phyloP scores from a whole-genome alignment of 2,113 vertebrate species.

The Dunckerocampus dactyliophorus region DNA sequence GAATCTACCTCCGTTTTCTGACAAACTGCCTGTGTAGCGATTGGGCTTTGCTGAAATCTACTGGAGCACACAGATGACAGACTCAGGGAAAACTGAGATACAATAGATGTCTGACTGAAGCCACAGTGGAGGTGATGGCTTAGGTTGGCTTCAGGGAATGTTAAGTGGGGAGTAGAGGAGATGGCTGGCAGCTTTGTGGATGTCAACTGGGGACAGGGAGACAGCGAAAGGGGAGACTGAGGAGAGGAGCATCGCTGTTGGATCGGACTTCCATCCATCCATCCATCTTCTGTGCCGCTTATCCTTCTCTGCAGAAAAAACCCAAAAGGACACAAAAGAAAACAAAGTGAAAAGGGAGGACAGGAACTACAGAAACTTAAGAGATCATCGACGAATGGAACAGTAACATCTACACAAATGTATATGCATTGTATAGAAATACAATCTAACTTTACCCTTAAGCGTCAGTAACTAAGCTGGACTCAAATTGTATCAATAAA shows the following conservation, averaged over 20 bases:
- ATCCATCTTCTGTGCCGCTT: too few species aligned
- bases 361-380: background rate
- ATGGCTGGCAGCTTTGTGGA: slow-evolving; percentile 42
- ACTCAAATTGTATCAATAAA: background rate
- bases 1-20: slow-evolving; percentile 51
- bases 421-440: slow-evolving; percentile 7
- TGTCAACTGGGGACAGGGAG: slow-evolving; percentile 44
- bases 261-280: background rate
- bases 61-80: slow-evolving; percentile 25
- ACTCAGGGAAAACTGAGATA: slow-evolving; percentile 47
- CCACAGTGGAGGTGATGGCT: slow-evolving; percentile 1
- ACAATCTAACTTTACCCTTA: background rate
- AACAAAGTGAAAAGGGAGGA: too few species aligned
- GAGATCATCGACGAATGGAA: slow-evolving; percentile 17
- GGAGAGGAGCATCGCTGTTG: slow-evolving; percentile 13
- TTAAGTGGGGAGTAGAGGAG: slow-evolving; percentile 26
- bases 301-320: slow-evolving; percentile 40
- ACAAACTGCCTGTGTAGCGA: slow-evolving; percentile 9
- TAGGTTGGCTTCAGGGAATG: slow-evolving; percentile 13
- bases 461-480: background rate
- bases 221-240: slow-evolving; percentile 23
- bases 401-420: slow-evolving; percentile 1
- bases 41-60: slow-evolving; percentile 22
- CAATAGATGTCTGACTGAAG: slow-evolving; percentile 50
- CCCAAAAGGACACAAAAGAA: background rate